A percentile compares a stretch with the other conserved stretches of the same genome.
phyloP scores from a whole-genome alignment of 2,113 vertebrate species.

The Neomonachus schauinslandi region DNA sequence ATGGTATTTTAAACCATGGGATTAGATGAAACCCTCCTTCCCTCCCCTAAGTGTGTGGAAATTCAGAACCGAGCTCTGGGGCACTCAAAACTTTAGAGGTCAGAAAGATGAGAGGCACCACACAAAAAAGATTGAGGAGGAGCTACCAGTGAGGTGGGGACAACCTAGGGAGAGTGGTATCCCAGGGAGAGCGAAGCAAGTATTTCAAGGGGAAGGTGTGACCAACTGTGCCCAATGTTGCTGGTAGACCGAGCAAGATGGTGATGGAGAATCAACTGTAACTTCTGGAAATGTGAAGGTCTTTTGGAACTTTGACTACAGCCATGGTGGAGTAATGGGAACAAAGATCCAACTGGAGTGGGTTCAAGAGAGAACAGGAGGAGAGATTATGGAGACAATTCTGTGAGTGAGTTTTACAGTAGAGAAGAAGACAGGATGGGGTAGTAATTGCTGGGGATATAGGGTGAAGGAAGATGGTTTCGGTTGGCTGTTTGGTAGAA shows the following conservation, averaged over 20 bases:
- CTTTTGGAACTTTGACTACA: background rate
- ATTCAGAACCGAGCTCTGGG: background rate
- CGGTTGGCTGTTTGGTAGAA: background rate
- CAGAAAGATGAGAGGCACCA: background rate
- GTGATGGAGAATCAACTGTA: background rate
- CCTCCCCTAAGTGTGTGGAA: background rate
- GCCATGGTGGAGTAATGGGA: background rate
- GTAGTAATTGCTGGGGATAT: accelerated
- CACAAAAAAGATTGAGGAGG: background rate
- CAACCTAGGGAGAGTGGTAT: background rate
- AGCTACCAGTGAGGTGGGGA: background rate
- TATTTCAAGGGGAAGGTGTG: background rate
- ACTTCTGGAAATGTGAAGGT: background rate
- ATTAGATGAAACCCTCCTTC: background rate
- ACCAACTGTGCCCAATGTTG: background rate
- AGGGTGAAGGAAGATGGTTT: background rate
- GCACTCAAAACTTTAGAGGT: background rate
- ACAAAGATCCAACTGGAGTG: background rate
- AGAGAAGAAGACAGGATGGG: background rate
- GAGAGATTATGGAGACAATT: background rate
- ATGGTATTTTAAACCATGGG: background rate
- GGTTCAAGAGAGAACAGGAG: background rate
- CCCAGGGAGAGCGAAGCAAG: background rate
- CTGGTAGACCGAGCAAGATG: background rate
- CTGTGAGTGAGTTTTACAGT: background rate